A percentile compares a stretch with the other conserved stretches of the same genome.
phyloP scores from a whole-genome alignment of 2,888 invertebrate species.

The Coenonympha arcania region DNA sequence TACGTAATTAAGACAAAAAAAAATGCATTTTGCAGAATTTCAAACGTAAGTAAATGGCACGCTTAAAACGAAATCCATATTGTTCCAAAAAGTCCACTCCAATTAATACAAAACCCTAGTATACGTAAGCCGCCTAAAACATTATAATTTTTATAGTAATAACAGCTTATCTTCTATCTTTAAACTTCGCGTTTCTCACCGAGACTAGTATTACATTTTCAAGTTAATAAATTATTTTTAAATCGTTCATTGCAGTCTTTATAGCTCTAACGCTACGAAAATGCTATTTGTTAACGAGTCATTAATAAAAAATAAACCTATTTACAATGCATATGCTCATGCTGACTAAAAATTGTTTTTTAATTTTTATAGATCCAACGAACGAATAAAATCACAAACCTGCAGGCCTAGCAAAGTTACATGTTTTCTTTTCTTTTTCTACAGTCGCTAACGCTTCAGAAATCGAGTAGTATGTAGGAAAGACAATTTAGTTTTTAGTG shows the following conservation, averaged over 20 bases:
- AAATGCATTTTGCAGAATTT: not conserved
- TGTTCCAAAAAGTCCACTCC: constrained; percentile 1
- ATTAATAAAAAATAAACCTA: constrained; percentile 21
- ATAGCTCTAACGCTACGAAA: constrained; percentile 20
- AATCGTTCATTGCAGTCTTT: constrained; percentile 47
- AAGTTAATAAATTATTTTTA: constrained; percentile 44
- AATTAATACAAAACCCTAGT: constrained; percentile 19
- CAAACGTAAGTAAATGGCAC: constrained; percentile 19
- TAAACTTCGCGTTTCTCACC: constrained; percentile 36
- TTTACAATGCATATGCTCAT: constrained; percentile 26
- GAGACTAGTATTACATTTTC: constrained; percentile 48
- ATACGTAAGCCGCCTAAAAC: constrained; percentile 30
- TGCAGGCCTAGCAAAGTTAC: too few relatives aligned
- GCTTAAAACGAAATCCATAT: constrained; percentile 8
- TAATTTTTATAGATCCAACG: not conserved
- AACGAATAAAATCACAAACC: not conserved
- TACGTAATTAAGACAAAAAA: not conserved
- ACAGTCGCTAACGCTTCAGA: too few relatives aligned
- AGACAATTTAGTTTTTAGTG: too few relatives aligned
- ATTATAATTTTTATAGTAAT: too few relatives aligned
- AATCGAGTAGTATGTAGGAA: too few relatives aligned
- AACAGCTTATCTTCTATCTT: too few relatives aligned
- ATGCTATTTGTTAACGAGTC: not conserved
- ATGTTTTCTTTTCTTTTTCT: too few relatives aligned
- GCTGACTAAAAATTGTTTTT: constrained; percentile 20